Evolutionary conservation across 2,888 invertebrate genomes (phyloP).

Genomic region (Gibbula magus): DNA sequence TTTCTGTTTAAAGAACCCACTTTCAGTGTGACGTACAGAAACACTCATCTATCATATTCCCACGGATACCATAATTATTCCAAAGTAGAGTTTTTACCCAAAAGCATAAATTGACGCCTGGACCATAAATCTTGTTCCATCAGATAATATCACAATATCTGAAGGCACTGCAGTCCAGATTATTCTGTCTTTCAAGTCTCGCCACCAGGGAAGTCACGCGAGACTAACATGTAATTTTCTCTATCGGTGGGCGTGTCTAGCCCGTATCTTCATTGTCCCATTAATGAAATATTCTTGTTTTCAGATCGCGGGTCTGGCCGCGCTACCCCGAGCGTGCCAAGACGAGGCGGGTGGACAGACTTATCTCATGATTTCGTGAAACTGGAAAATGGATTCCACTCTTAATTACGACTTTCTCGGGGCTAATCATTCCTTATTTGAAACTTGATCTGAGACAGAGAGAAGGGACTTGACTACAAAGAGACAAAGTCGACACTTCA

Average conservation of each 20-base stretch:
- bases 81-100: too few relatives aligned
- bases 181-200: not conserved
- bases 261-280: slow-evolving; percentile 16
- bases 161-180: not conserved
- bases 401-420: slow-evolving; percentile 8
- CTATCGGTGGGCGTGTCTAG: slow-evolving; percentile 12
- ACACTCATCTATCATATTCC: too few relatives aligned
- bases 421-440: not conserved
- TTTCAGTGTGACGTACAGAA: too few relatives aligned
- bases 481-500: slow-evolving; percentile 6
- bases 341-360: not conserved
- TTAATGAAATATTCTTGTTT: slow-evolving; percentile 18
- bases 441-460: not conserved
- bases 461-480: not conserved
- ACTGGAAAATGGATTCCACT: slow-evolving; percentile 16
- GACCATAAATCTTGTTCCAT: not conserved
- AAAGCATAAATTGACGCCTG: too few relatives aligned
- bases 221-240: slow-evolving; percentile 18
- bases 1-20: too few relatives aligned
- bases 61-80: too few relatives aligned
- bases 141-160: slow-evolving; percentile 13
- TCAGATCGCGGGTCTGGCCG: not conserved
- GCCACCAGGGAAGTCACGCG: slow-evolving; percentile 6
- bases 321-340: not conserved
- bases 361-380: slow-evolving; percentile 7